These are phyloP conservation scores for Aphelinus certus DNA, from an alignment of 1,140 invertebrate species.

Conservation along the genomic window DNA sequence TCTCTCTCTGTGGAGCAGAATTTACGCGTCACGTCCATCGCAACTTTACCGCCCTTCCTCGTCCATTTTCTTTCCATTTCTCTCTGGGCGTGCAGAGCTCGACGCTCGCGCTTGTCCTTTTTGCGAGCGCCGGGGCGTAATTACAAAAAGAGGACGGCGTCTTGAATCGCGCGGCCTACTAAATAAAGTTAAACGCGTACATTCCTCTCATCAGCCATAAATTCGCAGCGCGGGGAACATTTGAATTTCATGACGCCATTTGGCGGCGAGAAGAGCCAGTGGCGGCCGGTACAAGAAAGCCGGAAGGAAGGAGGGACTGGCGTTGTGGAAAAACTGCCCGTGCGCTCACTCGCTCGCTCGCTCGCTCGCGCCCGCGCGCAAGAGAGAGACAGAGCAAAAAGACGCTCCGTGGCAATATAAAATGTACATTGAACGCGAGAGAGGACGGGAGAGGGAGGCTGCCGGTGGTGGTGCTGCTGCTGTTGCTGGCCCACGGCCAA, in stretches of 20 bases:
- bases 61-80: slow-evolving; percentile 38
- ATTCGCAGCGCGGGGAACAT: slow-evolving; percentile 26
- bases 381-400: no score
- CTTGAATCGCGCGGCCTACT: slow-evolving; percentile 19
- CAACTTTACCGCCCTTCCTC: slow-evolving; percentile 42
- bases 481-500: no score
- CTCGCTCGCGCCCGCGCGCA: no score
- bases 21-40: slow-evolving; percentile 32
- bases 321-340: no score
- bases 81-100: slow-evolving; percentile 6
- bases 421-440: no score
- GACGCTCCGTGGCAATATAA: no score
- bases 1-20: slow-evolving; percentile 43
- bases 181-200: slow-evolving; percentile 32
- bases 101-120: background rate
- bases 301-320: no score
- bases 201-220: slow-evolving; percentile 31
- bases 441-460: no score
- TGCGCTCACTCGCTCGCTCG: no score
- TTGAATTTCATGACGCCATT: slow-evolving; percentile 41
- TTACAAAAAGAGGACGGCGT: slow-evolving; percentile 18
- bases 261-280: slow-evolving; percentile 5
- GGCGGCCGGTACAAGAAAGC: slow-evolving; percentile 20
- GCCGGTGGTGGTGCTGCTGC: no score
- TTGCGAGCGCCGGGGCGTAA: background rate